A percentile compares a stretch with the other conserved stretches of the same genome.
Evolutionary conservation across 2,888 invertebrate genomes (phyloP).

Genomic region (Tenthredo notha): DNA sequence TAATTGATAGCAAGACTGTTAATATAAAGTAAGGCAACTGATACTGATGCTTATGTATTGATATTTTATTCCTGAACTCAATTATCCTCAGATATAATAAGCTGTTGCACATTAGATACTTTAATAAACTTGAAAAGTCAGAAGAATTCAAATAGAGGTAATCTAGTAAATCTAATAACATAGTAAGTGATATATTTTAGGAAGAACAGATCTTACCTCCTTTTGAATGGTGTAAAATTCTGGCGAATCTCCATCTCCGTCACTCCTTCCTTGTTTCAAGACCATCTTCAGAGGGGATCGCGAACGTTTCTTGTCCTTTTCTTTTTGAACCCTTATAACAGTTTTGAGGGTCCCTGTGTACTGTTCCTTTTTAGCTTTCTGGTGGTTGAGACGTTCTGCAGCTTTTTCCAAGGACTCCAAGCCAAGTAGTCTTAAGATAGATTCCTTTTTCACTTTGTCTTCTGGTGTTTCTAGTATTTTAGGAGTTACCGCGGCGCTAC

Average conservation of each 20-base stretch:
- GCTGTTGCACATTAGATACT: not conserved
- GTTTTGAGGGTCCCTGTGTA: constrained; percentile 92
- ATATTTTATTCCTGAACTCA: not conserved
- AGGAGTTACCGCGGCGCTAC: constrained; percentile 66
- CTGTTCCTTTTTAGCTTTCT: constrained; percentile 82
- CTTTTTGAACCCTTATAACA: constrained; percentile 85
- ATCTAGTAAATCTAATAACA: not conserved
- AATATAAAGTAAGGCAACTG: constrained; percentile 9
- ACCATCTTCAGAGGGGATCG: constrained; percentile 89
- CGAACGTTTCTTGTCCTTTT: constrained; percentile 82
- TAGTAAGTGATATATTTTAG: not conserved
- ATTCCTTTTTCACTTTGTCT: constrained; percentile 86
- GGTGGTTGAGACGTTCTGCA: constrained; percentile 77
- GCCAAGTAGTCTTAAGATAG: constrained; percentile 87
- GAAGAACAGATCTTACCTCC: constrained; percentile 78
- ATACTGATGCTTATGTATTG: not conserved
- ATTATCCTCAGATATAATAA: not conserved
- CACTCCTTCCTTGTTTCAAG: constrained; percentile 83
- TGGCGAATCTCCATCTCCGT: constrained; percentile 78
- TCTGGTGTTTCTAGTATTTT: constrained; percentile 81
- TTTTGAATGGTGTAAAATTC: constrained; percentile 87
- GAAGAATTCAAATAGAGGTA: not conserved
- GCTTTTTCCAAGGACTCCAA: constrained; percentile 88
- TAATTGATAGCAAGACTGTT: not conserved
- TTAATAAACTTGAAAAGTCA: not conserved